phyloP scores from a whole-genome alignment of 92 coral and sea anemone species.

The Palythoa heliodiscus region DNA sequence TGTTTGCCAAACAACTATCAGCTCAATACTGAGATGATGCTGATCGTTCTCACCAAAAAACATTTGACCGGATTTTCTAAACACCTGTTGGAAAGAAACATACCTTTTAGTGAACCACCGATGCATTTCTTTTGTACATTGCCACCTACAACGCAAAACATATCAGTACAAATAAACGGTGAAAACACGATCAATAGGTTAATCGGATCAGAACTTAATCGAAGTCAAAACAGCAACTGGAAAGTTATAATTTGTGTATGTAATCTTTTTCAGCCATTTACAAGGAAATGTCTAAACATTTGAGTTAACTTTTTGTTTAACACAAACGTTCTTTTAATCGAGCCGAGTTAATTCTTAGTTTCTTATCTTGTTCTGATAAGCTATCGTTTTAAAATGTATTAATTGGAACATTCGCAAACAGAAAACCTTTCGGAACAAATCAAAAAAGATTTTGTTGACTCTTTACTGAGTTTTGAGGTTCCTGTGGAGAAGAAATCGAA shows the following conservation, averaged over 20 bases:
- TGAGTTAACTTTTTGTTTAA: slow-evolving; percentile 20
- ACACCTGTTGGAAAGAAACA: neutral
- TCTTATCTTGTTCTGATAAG: slow-evolving; percentile 36
- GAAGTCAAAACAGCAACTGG: slow-evolving; percentile 8
- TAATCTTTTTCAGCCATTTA: slow-evolving; percentile 10
- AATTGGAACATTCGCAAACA: neutral
- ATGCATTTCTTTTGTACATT: neutral
- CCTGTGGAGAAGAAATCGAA: neutral
- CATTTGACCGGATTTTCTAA: neutral
- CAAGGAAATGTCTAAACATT: slow-evolving; percentile 14
- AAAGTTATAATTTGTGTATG: slow-evolving; percentile 6
- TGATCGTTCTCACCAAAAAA: neutral
- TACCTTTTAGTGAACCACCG: neutral
- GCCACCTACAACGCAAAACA: neutral
- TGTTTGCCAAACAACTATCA: neutral
- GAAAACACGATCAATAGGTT: slow-evolving; percentile 6
- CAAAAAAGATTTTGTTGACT: neutral
- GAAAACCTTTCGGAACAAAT: neutral
- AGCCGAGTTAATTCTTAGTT: neutral
- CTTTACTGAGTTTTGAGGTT: neutral
- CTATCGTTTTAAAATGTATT: neutral
- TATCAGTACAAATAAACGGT: slow-evolving; percentile 4
- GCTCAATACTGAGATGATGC: neutral
- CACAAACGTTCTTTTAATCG: slow-evolving; percentile 11
- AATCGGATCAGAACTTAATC: slow-evolving; percentile 30